These are phyloP conservation scores for Drosophila siamana DNA, from an alignment of 2,888 invertebrate genomes.

Conservation along the genomic window DNA sequence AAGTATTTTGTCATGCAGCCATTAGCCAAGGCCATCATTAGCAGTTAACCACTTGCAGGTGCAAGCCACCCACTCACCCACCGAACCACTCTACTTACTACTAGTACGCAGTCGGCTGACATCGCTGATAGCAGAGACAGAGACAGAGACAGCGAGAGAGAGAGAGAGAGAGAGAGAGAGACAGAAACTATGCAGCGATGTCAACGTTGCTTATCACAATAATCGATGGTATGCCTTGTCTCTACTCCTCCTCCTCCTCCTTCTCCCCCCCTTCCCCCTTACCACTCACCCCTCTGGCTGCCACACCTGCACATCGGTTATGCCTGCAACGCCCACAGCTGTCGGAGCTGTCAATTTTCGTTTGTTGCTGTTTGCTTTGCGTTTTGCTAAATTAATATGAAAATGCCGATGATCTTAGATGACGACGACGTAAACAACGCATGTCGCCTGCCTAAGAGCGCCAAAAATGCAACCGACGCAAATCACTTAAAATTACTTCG, in stretches of 20 bases:
- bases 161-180: no score
- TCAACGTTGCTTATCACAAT: slow-evolving; percentile 68
- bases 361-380: slow-evolving; percentile 67
- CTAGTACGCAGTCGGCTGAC: background rate
- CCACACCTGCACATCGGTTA: slow-evolving; percentile 9
- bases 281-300: background rate
- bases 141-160: background rate
- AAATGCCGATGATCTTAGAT: slow-evolving; percentile 41
- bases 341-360: slow-evolving; percentile 74
- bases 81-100: slow-evolving; percentile 13
- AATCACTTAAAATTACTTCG: slow-evolving; percentile 19
- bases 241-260: background rate
- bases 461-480: slow-evolving; percentile 18
- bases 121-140: slow-evolving; percentile 28
- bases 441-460: slow-evolving; percentile 9
- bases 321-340: slow-evolving; percentile 23
- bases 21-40: slow-evolving; percentile 67
- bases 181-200: slow-evolving; percentile 21
- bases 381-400: slow-evolving; percentile 67
- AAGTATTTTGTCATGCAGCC: slow-evolving; percentile 60
- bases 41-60: slow-evolving; percentile 31
- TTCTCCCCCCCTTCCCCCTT: background rate
- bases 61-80: slow-evolving; percentile 18
- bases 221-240: slow-evolving; percentile 59
- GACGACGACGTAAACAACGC: slow-evolving; percentile 8